Conservation (phyloP, 64 coral and sea anemone species). For the Astreopora myriophthalma region DNA sequence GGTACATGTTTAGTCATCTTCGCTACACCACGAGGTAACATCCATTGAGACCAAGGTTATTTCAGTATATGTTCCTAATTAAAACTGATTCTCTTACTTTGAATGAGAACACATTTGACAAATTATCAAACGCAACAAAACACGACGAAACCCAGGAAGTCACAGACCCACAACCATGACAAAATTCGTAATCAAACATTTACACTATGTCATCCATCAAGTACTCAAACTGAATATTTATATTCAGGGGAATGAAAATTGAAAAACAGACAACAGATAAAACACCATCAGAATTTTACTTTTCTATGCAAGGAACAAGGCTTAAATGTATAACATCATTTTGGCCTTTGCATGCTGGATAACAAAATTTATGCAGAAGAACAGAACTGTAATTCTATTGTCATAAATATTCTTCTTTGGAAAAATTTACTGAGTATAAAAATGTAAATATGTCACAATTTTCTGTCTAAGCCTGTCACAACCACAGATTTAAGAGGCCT, state of each 20-base stretch:
- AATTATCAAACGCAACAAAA: not conserved
- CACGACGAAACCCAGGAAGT: constrained; percentile 8
- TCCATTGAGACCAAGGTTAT: not conserved
- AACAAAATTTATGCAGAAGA: not conserved
- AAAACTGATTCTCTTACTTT: too few relatives aligned
- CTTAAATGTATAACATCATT: not conserved
- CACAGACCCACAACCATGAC: not conserved
- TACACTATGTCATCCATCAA: not conserved
- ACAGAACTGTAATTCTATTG: too few relatives aligned
- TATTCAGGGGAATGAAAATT: constrained; percentile 2
- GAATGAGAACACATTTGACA: not conserved
- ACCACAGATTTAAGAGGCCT: not conserved
- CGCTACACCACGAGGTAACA: too few relatives aligned
- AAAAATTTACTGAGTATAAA: not conserved
- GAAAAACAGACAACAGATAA: not conserved
- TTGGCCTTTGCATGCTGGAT: not conserved
- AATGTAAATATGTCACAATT: not conserved
- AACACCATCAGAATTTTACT: not conserved
- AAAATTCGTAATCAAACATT: not conserved
- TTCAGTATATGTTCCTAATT: not conserved
- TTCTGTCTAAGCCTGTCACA: too few relatives aligned
- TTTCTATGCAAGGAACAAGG: not conserved
- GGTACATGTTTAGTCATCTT: too few relatives aligned
- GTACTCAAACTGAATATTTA: constrained; percentile 11
- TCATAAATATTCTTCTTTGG: too few relatives aligned